phyloP scores from a whole-genome alignment of 1,140 invertebrate species.

The Ooceraea biroi region DNA sequence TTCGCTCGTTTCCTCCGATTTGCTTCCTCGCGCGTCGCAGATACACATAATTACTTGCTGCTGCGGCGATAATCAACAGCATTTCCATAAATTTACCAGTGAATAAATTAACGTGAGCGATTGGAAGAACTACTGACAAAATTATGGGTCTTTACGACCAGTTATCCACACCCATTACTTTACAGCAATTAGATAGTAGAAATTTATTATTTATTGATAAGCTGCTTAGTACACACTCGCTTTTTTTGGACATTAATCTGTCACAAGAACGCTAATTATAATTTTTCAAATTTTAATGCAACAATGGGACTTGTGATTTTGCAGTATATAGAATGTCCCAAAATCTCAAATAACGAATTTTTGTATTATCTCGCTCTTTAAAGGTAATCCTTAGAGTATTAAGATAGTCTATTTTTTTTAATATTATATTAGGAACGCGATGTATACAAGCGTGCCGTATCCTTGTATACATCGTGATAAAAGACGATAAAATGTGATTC shows the following conservation, averaged over 20 bases:
- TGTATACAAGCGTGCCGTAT: too few species aligned
- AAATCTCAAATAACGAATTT: too few species aligned
- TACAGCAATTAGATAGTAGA: slow-evolving; percentile 8
- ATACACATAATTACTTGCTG: slow-evolving; percentile 51
- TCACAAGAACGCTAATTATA: not conserved
- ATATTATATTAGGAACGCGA: too few species aligned
- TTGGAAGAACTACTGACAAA: slow-evolving; percentile 21
- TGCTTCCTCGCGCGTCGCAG: not conserved
- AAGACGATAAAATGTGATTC: too few species aligned
- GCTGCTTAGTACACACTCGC: too few species aligned
- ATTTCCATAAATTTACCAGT: slow-evolving; percentile 21
- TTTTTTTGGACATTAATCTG: not conserved
- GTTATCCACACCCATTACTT: slow-evolving; percentile 13
- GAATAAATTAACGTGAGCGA: slow-evolving; percentile 47
- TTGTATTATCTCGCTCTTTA: too few species aligned
- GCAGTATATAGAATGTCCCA: too few species aligned
- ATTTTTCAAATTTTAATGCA: too few species aligned
- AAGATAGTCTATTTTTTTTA: too few species aligned
- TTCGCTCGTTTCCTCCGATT: not conserved
- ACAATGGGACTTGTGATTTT: too few species aligned
- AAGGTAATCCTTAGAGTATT: too few species aligned
- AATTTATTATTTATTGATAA: slow-evolving; percentile 7
- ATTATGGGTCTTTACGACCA: not conserved
- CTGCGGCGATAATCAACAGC: not conserved
- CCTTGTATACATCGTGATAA: too few species aligned